Base-by-base conservation (phyloP, 2,113 vertebrate genomes). In the Callipepla californica region DNA sequence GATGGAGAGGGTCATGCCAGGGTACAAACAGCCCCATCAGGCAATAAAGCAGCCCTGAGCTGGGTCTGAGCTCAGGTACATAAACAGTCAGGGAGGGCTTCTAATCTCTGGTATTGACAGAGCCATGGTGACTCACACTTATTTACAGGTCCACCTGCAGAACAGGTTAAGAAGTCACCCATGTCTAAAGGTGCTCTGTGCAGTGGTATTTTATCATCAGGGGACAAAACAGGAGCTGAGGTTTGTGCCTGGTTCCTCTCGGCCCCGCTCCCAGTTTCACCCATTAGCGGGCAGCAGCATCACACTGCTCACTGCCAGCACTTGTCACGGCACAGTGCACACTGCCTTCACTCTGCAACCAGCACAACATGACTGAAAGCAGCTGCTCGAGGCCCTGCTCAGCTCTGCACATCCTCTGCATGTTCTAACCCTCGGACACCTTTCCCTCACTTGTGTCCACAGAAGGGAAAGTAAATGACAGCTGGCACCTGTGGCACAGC, bases 61-160 rank as follows among this genome's bases (percentile, higher is more conserved):
- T 25, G 61, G 50, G n/a, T 6, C 30, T 38, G 42, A 45, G 61
- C 85, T 63, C 38, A 6, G 5, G 3, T 1, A 7, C 73, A 53
- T 6, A 6, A 40, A 19, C 42, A 75, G 47, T 17, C 40, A 5
- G 40, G 48, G 11, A 26, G 4, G 50, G 57, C 58, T 70, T 5
- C 80, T 69, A 10, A 68, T 32, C 38, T 67, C 23, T 3, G 2
- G 1, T 80, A n/a, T 13, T 75, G 84, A 72, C 87, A 83, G 85
- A 91, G 80, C 61, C 15, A 40, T 51, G 7, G 23, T 93, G 94
- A 86, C 91, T 91, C 82, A 88, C 68, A n/a, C 82, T 40, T 32
- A 53, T 89, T 79, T 13, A 17, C 50, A 51, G 57, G 83, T 68
- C 72, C 87, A 58, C 84, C 79, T 77, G 88, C 83, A 45, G 30